Evolutionary conservation across 2,888 invertebrate species (phyloP).

Genomic region (Prosapia bicincta): DNA sequence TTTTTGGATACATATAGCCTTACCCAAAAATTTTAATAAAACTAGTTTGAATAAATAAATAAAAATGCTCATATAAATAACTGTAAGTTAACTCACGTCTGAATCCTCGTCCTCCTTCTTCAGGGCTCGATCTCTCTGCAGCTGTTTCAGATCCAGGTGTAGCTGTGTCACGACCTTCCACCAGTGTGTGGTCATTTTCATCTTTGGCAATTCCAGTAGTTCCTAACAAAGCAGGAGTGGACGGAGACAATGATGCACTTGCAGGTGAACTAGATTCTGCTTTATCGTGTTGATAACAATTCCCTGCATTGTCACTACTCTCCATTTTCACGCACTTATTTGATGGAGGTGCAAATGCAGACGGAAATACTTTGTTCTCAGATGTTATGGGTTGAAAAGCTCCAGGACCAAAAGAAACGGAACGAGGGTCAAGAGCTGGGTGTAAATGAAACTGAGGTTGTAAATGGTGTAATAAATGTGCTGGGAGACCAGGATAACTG

Average conservation of each 20-base stretch:
- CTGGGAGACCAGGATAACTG: constrained; percentile 58
- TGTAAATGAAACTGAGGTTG: constrained; percentile 69
- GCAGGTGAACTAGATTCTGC: constrained; percentile 58
- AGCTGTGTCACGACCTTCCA: constrained; percentile 55
- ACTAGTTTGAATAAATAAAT: not conserved
- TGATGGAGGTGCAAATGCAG: constrained; percentile 64
- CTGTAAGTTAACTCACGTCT: constrained; percentile 52
- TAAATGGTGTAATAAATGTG: constrained; percentile 66
- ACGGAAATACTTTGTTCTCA: constrained; percentile 54
- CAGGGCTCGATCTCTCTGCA: constrained; percentile 46
- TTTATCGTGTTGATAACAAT: constrained; percentile 42
- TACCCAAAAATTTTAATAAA: no score
- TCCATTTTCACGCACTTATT: constrained; percentile 58
- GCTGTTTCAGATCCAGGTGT: constrained; percentile 43
- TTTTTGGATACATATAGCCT: no score
- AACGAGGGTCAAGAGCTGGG: constrained; percentile 58
- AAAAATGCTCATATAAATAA: not conserved
- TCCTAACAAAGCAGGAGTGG: constrained; percentile 49
- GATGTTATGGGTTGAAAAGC: constrained; percentile 56
- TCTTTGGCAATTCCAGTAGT: constrained; percentile 46
- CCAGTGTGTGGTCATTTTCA: constrained; percentile 56
- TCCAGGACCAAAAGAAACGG: constrained; percentile 55
- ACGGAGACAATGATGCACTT: constrained; percentile 55
- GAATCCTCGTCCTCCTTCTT: constrained; percentile 52
- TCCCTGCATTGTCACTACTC: constrained; percentile 42